Evolutionary conservation across 1,140 invertebrate genomes (phyloP).

Genomic region (Idris sp.): DNA sequence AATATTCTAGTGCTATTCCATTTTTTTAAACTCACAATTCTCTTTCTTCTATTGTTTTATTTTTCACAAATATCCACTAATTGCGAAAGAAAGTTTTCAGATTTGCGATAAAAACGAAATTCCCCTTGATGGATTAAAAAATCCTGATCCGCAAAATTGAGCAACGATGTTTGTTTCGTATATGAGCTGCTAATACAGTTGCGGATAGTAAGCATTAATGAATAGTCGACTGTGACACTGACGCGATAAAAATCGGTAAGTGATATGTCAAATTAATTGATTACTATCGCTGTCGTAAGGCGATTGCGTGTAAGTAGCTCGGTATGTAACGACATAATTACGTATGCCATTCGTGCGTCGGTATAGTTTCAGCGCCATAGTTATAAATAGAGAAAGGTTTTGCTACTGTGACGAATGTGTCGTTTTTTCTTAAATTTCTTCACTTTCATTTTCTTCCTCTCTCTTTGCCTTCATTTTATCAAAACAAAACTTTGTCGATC

Average conservation of each 20-base stretch:
- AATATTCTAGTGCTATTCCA: slow-evolving; percentile 12
- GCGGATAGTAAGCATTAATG: slow-evolving; percentile 26
- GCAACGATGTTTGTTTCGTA: slow-evolving; percentile 6
- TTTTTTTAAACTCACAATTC: slow-evolving; percentile 17
- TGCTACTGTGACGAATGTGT: slow-evolving; percentile 57
- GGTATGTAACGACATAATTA: slow-evolving; percentile 61
- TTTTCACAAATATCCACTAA: slow-evolving; percentile 28
- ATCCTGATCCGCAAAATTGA: slow-evolving; percentile 12
- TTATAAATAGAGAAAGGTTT: slow-evolving; percentile 64
- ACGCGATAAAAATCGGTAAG: slow-evolving; percentile 46
- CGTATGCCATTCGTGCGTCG: slow-evolving; percentile 52
- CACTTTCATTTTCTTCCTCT: slow-evolving; percentile 61
- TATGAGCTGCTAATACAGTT: not conserved
- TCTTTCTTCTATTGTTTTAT: slow-evolving; percentile 16
- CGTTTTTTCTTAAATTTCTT: slow-evolving; percentile 62
- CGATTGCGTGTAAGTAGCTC: slow-evolving; percentile 60
- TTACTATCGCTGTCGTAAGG: slow-evolving; percentile 55
- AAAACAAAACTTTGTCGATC: slow-evolving; percentile 35
- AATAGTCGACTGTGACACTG: slow-evolving; percentile 32
- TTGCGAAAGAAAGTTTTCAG: slow-evolving; percentile 40
- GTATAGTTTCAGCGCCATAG: slow-evolving; percentile 55
- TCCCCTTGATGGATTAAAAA: not conserved
- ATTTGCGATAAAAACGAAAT: slow-evolving; percentile 36
- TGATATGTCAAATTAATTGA: slow-evolving; percentile 58
- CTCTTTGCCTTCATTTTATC: slow-evolving; percentile 46